Evolutionary conservation across 92 coral and sea anemone species (phyloP).

Genomic region (Bergia puertoricense): DNA sequence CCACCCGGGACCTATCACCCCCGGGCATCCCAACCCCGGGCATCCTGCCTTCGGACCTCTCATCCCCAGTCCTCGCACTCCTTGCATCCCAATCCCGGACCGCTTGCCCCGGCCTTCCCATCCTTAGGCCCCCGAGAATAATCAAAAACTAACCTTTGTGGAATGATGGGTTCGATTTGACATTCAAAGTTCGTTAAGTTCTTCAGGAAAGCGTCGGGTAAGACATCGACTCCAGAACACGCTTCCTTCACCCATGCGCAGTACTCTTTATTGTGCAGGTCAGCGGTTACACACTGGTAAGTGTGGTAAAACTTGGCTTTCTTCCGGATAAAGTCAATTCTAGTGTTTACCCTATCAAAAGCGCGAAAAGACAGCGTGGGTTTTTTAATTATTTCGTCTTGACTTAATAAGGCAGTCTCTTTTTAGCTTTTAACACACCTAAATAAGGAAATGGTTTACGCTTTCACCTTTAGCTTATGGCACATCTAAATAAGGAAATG

Average conservation of each 20-base stretch:
- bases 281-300: slow-evolving; percentile 80
- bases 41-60: too few relatives aligned
- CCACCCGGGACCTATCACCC: too few relatives aligned
- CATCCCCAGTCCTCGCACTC: too few relatives aligned
- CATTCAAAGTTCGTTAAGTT: slow-evolving; percentile 77
- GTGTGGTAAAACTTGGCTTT: slow-evolving; percentile 69
- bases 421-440: background rate
- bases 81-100: too few relatives aligned
- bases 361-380: background rate
- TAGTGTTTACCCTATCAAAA: slow-evolving; percentile 64
- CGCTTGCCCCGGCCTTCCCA: too few relatives aligned
- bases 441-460: background rate
- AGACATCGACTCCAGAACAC: slow-evolving; percentile 62
- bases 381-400: background rate
- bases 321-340: slow-evolving; percentile 70
- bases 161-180: slow-evolving; percentile 65
- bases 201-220: slow-evolving; percentile 65
- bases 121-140: background rate
- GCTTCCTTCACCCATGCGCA: slow-evolving; percentile 70
- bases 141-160: slow-evolving; percentile 60
- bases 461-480: background rate
- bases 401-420: background rate
- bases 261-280: slow-evolving; percentile 75
- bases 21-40: too few relatives aligned
- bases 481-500: background rate